Base-by-base conservation (phyloP, 2,888 invertebrate genomes). In the Spodoptera exigua region DNA sequence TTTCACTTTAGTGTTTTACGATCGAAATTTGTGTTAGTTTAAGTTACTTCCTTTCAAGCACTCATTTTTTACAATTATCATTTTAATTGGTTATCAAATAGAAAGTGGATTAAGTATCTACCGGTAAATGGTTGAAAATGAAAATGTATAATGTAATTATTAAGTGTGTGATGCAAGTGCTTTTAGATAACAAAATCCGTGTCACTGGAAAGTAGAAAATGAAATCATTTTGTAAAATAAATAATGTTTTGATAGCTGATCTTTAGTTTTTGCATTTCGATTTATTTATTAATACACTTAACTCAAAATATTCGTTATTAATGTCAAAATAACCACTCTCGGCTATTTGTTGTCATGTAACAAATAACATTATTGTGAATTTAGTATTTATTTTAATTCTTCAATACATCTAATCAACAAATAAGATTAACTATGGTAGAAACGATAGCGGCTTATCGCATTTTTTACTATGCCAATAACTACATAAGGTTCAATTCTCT, bases 1-100 rank as follows among this genome's bases (percentile, higher is more conserved):
- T 68, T 73, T 71, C 73, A 68, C 41, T 56, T 55, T 48, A 40
- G n/a, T 44, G 40, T 40, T 14, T 14, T 7, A 36, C 21, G 37
- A 70, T 39, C 17, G 49, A 59, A 68, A 44, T 39, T 1, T 27
- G 9, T 27, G 27, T 27, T 27, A 27, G 27, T 27, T 4, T 27
- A 21, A 21, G 21, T 21, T 32, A 40, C 9, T 48, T 65, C 47
- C 14, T 48, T 65, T 18, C 14, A 34, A 41, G 7, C 36, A 65
- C 43, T 45, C 13, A 10, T 9, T 12, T 34, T 27, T 60, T 60
- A 34, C 17, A 13, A 37, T 16, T 39, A 48, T 14, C 36, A 32
- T 16, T 43, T 62, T 43, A 66, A 57, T 65, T 48, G 27, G 13
- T 48, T 35, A 18, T 1, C 27, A 44, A 44, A 11, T 47, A 61